Percentiles rank a stretch among this genome's conserved stretches.
Conservation (phyloP, 2,113 vertebrate genomes). For the Eurypyga helias region DNA sequence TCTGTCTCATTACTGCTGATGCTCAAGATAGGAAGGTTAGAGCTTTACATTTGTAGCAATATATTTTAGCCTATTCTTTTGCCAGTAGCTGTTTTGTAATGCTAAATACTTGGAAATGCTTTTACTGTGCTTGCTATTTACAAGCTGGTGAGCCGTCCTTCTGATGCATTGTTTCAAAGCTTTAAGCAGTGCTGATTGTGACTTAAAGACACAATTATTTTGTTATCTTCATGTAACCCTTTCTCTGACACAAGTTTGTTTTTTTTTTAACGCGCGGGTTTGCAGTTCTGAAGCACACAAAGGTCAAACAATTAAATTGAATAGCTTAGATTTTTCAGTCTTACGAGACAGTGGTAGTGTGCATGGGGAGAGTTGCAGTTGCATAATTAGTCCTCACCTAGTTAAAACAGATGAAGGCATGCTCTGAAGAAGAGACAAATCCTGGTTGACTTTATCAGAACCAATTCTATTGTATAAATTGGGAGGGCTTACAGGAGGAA, state of each 20-base stretch:
- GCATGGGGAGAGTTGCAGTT: not conserved
- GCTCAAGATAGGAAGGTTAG: not conserved
- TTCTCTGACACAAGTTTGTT: not conserved
- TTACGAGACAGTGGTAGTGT: not conserved
- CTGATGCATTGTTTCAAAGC: not conserved
- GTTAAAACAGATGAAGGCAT: not conserved
- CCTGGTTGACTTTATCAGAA: not conserved
- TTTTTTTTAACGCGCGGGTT: not conserved
- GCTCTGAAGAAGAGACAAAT: not conserved
- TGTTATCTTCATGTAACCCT: not conserved
- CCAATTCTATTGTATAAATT: not conserved
- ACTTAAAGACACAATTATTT: not conserved
- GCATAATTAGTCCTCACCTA: not conserved
- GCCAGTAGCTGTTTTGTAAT: not conserved
- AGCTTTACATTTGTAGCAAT: not conserved
- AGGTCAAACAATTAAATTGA: not conserved
- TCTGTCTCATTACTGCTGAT: not conserved
- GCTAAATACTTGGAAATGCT: not conserved
- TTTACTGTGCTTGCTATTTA: not conserved
- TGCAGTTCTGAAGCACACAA: not conserved
- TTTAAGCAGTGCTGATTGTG: not conserved
- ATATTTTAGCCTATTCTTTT: not conserved
- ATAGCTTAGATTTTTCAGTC: not conserved
- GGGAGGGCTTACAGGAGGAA: not conserved
- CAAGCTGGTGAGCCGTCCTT: not conserved